Conservation (phyloP, 2,113 vertebrate species). For the Paralichthys olivaceus region DNA sequence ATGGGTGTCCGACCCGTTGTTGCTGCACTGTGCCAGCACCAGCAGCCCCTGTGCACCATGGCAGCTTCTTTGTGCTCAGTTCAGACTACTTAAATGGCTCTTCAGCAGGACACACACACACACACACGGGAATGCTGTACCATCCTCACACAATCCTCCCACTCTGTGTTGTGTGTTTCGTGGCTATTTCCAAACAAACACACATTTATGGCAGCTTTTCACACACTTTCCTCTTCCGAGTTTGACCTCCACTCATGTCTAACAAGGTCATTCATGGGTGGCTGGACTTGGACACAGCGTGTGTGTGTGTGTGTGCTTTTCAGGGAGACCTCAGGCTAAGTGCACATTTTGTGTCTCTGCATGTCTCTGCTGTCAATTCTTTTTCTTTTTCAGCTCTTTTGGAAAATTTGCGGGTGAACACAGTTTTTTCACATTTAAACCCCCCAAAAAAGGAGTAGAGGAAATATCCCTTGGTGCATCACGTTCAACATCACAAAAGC, state of each 20-base stretch:
- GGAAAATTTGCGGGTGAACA: too few relatives aligned
- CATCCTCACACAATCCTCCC: conserved; percentile 10
- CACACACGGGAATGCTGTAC: conserved; percentile 16
- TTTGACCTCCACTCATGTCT: neutral
- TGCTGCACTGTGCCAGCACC: conserved; percentile 62
- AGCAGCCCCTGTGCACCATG: conserved; percentile 54
- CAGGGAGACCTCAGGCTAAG: neutral
- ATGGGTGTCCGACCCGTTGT: conserved; percentile 71
- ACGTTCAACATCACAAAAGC: too few relatives aligned
- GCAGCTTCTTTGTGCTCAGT: conserved; percentile 61
- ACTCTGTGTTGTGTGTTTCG: conserved; percentile 2
- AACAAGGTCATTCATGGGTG: conserved; percentile 17
- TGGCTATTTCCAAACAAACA: conserved; percentile 1
- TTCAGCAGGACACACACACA: conserved; percentile 13
- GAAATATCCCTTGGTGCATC: too few relatives aligned
- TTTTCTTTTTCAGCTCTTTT: neutral
- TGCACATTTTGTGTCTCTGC: conserved; percentile 6
- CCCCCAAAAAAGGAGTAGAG: too few relatives aligned
- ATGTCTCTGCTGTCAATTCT: neutral
- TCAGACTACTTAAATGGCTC: conserved; percentile 48
- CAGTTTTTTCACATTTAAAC: too few relatives aligned
- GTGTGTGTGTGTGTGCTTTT: neutral
- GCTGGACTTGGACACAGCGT: conserved; percentile 1
- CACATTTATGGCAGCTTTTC: neutral
- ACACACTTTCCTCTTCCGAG: neutral